Evolutionary conservation across 1,140 invertebrate genomes (phyloP), one percentile per base, ranked within the genome.

Genomic region (Popillia japonica): DNA sequence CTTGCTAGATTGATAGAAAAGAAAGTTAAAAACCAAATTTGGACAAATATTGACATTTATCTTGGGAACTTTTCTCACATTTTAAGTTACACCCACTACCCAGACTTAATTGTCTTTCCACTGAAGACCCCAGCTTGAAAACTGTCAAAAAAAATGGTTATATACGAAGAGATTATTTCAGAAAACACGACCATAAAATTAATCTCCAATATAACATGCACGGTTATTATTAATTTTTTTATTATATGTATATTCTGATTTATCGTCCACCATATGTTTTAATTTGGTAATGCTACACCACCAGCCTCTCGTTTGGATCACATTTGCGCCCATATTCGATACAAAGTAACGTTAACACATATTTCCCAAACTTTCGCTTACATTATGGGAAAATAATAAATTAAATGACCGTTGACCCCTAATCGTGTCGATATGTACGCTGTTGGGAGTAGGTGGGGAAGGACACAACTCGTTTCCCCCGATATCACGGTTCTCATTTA

Each of bases 371-470:
- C 61, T 75, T 76, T 77, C 78, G 41, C 14, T 68, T 68, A 55
- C 17, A 68, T 83, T 83, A 83, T 83, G 82, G 81, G 83, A 83
- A 83, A 83, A 83, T 83, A 83, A 83, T 83, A 83, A 83, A 83
- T 83, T 78, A 82, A 74, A 59, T 83, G 83, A 83, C 83, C 83
- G 80, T 83, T 83, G 83, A 83, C 83, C 83, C 78, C 23, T 42
- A 80, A 82, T 83, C 83, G 82, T 81, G 83, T 81, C 78, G 77
- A 79, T 77, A 78, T 68, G 22, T 78, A 34, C 27, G 27, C 27
- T 75, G 79, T 78, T 59, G 48, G 48, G 48, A 55, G 81, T 82
- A 82, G 82, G 82, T 81, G 83, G 83, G 68, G 61, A 68, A 68
- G 61, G 61, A 68, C 61, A 23, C 61, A 81, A 83, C 83, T 80